Evolutionary conservation across 2,888 invertebrate genomes (phyloP), one percentile per base, ranked within the genome.

Genomic region (Calliphora vomitoria): DNA sequence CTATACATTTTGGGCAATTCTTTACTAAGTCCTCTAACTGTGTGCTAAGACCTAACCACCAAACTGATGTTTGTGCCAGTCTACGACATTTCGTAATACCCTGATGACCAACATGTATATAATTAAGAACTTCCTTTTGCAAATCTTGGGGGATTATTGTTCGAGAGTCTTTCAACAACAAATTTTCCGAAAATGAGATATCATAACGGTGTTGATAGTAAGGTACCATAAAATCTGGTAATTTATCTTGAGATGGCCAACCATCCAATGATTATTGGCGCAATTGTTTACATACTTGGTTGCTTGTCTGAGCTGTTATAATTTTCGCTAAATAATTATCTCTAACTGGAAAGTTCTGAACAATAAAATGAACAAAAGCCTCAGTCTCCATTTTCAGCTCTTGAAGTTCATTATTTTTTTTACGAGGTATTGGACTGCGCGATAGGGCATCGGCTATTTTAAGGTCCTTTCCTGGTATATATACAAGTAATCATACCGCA

Each of bases 11-110:
- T n/a, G 18, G 8, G 47, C 75, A 83, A 18, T 86, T 79, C 53
- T 47, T 83, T 31, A 76, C 64, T 20, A 83, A 74, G 11, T 75
- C 20, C 64, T 80, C 71, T 20, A 79, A 58, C 38, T 80, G 80
- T 3, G 69, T 35, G 60, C 64, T 78, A 58, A 86, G 68, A 8
- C 81, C 75, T 62, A 85, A 20, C 81, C 72, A 86, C 82, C 82
- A 82, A 38, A 86, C 86, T 10, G 64, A 71, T 0, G 78, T 82
- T 35, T 86, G 82, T 35, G 86, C 69, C 38, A 75, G 13, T 11
- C 86, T 38, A 64, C 82, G 82, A 78, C 76, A 78, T 71, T 86
- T 86, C 18, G 62, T 81, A 15, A 78, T 68, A 11, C 76, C 71
- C 31, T 85, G 82, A 69, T 74, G 62, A 6, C 68, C 79, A 4